Evolutionary conservation across 2,113 vertebrate species (phyloP), one percentile per base, ranked within the genome.

Genomic region (Phasianus colchicus): DNA sequence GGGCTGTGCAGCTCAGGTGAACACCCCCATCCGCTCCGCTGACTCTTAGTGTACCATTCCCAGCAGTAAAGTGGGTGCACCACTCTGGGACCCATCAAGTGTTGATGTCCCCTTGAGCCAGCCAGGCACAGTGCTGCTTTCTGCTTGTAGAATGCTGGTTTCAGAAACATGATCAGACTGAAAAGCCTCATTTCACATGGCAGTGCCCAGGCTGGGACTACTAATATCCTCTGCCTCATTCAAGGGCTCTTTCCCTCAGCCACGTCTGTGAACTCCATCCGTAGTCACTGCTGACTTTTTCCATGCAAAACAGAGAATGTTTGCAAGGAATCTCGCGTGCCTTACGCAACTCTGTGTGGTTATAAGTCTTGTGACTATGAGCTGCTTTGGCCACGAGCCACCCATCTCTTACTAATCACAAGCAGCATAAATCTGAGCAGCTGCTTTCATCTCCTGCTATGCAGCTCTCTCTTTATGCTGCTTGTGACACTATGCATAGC

Each of bases 361-460:
- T 96, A 66, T 75, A 17, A 90, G 92, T 96, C 97, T 96, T 97
- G 95, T 97, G 97, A 97, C 93, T 95, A 58, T 97, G 95, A 97
- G 95, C 88, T 96, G 21, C 92, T 78, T 90, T 96, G 96, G 93
- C 92, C 88, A 92, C 74, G 77, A 95, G 91, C 95, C 91, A 94
- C 84, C 66, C 91, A 90, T 96, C 94, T 87, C 88, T 32, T 93
- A 11, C 80, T 95, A 77, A 89, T 93, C 81, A 94, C 60, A 54
- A 72, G 83, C 80, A 94, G 86, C 85, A 91, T 64, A 89, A 92
- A 95, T 95, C 90, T 72, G 93, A 94, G 76, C 82, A 81, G 76
- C 57, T 17, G 20, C 77, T 92, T 72, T 80, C 43, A 22, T 88
- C 84, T 25, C 48, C 81, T 70, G 88, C 89, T 73, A 61, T n/a